phyloP scores from a whole-genome alignment of 2,797 vertebrate genomes.

The Anomalospiza imberbis region DNA sequence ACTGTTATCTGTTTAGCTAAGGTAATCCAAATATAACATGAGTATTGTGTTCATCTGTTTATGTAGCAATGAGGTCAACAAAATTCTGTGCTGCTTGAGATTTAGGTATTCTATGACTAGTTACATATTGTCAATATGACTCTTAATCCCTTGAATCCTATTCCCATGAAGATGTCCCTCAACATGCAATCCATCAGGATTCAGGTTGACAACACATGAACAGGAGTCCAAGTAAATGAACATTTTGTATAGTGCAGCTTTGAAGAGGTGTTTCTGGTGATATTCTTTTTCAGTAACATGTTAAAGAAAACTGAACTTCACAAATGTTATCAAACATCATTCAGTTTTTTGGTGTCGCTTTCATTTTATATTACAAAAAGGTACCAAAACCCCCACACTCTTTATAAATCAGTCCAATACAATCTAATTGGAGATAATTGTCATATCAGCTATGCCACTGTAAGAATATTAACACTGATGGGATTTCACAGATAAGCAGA shows the following conservation, averaged over 20 bases:
- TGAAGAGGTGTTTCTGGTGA: not conserved
- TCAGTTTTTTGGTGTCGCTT: not conserved
- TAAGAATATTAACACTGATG: not conserved
- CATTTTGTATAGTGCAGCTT: not conserved
- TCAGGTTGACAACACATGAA: not conserved
- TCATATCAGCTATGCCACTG: not conserved
- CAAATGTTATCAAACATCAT: not conserved
- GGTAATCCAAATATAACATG: not conserved
- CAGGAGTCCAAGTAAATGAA: not conserved
- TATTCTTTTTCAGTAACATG: not conserved
- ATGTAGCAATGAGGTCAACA: not conserved
- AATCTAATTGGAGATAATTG: not conserved
- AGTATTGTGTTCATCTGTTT: not conserved
- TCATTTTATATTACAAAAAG: not conserved
- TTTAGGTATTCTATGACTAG: not conserved
- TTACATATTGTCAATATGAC: not conserved
- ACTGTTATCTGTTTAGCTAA: not conserved
- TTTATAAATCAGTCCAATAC: not conserved
- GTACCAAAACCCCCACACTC: not conserved
- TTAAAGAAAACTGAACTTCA: not conserved
- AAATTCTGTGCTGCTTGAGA: not conserved
- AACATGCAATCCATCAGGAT: not conserved
- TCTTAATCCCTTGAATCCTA: not conserved
- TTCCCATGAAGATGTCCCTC: not conserved
- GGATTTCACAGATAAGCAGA: not conserved